A percentile compares a stretch with the other conserved stretches of the same genome.
Evolutionary conservation across 2,797 vertebrate genomes (phyloP).

Genomic region (Rhincodon typus): DNA sequence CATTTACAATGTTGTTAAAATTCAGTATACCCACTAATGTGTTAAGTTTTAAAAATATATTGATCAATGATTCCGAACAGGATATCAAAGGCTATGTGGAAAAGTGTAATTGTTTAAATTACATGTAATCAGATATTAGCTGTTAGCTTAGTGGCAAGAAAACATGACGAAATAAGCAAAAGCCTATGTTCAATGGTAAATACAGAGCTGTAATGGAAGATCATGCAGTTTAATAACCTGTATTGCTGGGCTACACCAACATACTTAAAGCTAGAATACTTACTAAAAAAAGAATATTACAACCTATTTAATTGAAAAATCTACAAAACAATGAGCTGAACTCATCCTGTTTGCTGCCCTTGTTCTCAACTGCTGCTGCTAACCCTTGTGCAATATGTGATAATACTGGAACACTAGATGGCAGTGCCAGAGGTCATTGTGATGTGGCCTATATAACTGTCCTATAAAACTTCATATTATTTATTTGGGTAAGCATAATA

Average conservation of each 20-base stretch:
- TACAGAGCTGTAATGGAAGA: neutral
- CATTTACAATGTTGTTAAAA: neutral
- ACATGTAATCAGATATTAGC: neutral
- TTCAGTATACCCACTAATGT: neutral
- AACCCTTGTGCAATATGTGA: neutral
- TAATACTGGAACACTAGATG: conserved; percentile 30
- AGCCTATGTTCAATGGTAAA: neutral
- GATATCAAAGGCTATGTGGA: neutral
- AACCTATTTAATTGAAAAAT: neutral
- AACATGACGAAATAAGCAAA: neutral
- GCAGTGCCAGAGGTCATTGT: conserved; percentile 33
- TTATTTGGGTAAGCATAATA: neutral
- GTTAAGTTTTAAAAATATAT: neutral
- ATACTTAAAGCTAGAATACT: neutral
- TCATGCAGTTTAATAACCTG: too few relatives aligned
- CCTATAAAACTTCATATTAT: neutral
- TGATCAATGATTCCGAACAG: neutral
- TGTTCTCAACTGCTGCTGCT: neutral
- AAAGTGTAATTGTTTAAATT: neutral
- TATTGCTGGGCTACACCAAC: too few relatives aligned
- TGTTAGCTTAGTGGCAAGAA: neutral
- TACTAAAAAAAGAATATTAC: neutral
- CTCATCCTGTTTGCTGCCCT: conserved; percentile 15
- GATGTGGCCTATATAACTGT: conserved; percentile 21
- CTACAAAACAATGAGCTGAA: neutral